Base-by-base conservation (phyloP, 2,888 invertebrate species). In the Andrena marginata region DNA sequence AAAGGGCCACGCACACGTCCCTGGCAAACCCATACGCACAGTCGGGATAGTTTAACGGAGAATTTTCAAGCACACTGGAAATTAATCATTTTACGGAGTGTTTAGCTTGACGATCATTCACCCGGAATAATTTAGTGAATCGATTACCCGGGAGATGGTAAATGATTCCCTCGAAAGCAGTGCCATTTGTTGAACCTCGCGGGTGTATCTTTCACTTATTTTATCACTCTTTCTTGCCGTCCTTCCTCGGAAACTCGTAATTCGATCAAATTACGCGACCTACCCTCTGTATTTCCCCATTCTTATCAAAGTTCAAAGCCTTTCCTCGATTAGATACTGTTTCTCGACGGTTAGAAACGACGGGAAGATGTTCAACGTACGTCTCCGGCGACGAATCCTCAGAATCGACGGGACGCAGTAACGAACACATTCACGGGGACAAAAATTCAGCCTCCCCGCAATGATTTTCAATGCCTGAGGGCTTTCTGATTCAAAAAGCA, bases 401-500 rank as follows among this genome's bases (percentile, higher is more conserved):
- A 2, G 13, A 48, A 20, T 23, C 31, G 6, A 54, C n/a, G n/a
- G 26, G n/a, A 51, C 31, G 6, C 31, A 4, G 67, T 67, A 69
- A 69, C 69, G 56, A 69, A 69, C 35, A 69, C 59, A 70, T 70
- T 70, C 59, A 42, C 42, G 56, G n/a, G 23, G 16, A 51, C 72
- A 31, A 51, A 35, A 49, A 74, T 42, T 31, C 48, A 29, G 26
- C 48, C 16, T 7, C 29, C 60, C 31, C 29, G n/a, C 16, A 42
- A 42, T 13, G 56, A 26, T 70, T 77, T 68, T 72, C 76, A 48
- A 63, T 64, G 29, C 26, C 33, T 62, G 8, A 74, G 59, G 72
- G 35, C 70, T 78, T 78, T 70, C 68, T 51, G 78, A 77, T 82
- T 77, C 73, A 69, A 87, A 82, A 85, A 80, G 82, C 78, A 80